Conservation (phyloP, 2,113 vertebrate genomes). For the Pachycephala philippinensis region DNA sequence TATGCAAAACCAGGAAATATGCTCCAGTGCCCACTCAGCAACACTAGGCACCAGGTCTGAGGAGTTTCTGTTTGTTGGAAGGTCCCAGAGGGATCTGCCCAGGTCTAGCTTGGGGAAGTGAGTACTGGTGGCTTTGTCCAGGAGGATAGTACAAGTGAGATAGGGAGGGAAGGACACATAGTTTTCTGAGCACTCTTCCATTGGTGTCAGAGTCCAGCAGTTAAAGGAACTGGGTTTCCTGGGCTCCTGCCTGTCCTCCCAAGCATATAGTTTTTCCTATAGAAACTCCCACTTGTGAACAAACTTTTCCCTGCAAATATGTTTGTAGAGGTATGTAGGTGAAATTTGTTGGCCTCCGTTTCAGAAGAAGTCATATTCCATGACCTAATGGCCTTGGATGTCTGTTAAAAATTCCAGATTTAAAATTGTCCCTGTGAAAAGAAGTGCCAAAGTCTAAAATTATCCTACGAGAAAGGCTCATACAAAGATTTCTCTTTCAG, state of each 20-base stretch:
- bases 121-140: not conserved
- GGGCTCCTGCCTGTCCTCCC: not conserved
- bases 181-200: not conserved
- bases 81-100: not conserved
- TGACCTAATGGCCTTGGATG: not conserved
- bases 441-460: not conserved
- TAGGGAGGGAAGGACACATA: accelerated
- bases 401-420: not conserved
- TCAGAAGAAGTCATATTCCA: not conserved
- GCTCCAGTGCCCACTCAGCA: not conserved
- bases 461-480: not conserved
- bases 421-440: not conserved
- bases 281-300: not conserved
- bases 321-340: not conserved
- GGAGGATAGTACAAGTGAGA: not conserved
- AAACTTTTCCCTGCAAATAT: not conserved
- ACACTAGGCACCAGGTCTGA: not conserved
- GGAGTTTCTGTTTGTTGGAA: not conserved
- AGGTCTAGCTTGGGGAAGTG: not conserved
- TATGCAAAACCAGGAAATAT: not conserved
- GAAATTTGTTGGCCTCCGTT: not conserved
- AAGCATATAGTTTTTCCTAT: not conserved
- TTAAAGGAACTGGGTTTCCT: not conserved
- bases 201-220: not conserved
- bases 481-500: not conserved